These are phyloP conservation scores for Lagopus muta DNA, from an alignment of 2,113 vertebrate genomes.

Conservation along the genomic window DNA sequence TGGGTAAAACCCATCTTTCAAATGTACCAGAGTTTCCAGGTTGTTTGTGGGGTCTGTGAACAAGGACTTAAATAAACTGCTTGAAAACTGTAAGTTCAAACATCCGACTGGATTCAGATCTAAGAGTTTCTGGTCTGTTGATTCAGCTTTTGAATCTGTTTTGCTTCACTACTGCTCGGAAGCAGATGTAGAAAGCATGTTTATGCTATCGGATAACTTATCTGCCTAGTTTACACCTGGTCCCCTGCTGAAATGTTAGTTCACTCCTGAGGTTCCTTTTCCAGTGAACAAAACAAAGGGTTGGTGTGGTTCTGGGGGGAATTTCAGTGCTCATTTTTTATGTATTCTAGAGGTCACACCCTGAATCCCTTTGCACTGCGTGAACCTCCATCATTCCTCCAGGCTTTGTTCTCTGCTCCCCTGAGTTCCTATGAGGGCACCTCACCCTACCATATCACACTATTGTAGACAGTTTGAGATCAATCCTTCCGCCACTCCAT, in stretches of 20 bases:
- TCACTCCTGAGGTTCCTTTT: constrained; percentile 22
- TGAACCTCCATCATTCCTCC: neutral
- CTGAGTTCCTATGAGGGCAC: neutral
- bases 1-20: neutral
- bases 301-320: neutral
- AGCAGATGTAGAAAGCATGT: constrained; percentile 2
- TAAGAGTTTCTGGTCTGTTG: constrained; percentile 19
- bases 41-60: neutral
- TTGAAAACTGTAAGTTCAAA: neutral
- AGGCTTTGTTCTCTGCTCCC: neutral
- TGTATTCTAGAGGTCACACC: neutral
- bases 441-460: neutral
- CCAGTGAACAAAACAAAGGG: neutral
- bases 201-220: constrained; percentile 32
- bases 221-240: constrained; percentile 50
- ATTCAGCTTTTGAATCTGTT: constrained; percentile 10
- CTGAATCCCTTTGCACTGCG: neutral
- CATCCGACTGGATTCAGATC: neutral
- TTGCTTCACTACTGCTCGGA: constrained; percentile 13
- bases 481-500: neutral
- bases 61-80: neutral
- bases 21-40: neutral
- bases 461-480: neutral
- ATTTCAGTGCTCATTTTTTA: neutral
- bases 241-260: constrained; percentile 33